These are phyloP conservation scores for Oligia fasciuncula DNA, from an alignment of 2,888 invertebrate genomes.

Conservation along the genomic window DNA sequence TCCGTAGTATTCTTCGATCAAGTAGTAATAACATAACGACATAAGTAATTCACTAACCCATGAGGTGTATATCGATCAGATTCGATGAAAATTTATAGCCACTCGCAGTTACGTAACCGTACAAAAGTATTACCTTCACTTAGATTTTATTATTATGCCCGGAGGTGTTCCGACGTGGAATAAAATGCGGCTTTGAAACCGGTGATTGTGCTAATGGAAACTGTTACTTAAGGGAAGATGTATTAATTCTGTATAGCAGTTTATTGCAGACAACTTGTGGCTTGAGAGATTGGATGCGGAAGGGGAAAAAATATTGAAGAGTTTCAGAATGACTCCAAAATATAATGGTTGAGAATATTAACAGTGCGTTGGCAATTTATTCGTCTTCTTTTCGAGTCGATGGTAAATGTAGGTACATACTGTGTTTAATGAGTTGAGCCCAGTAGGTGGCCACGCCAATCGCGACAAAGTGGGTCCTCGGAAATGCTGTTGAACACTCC, in stretches of 20 bases:
- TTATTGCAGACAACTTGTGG: slow-evolving; percentile 35
- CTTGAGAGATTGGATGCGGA: slow-evolving; percentile 15
- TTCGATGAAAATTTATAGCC: slow-evolving; percentile 50
- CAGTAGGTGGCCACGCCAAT: not conserved
- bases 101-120: slow-evolving; percentile 50
- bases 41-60: slow-evolving; percentile 36
- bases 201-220: slow-evolving; percentile 34
- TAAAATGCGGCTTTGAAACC: slow-evolving; percentile 45
- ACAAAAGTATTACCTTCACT: slow-evolving; percentile 52
- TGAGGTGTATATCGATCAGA: slow-evolving; percentile 40
- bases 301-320: not conserved
- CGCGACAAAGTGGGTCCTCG: not conserved
- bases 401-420: not conserved
- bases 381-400: not conserved
- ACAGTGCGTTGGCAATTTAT: too few relatives aligned
- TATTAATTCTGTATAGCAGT: slow-evolving; percentile 30
- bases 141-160: slow-evolving; percentile 55
- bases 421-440: not conserved
- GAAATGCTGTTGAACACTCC: not conserved
- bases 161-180: slow-evolving; percentile 42
- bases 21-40: not conserved
- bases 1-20: not conserved
- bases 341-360: not conserved
- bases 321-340: not conserved
- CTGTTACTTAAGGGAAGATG: slow-evolving; percentile 28